A percentile compares a stretch with the other conserved stretches of the same genome.
These are phyloP conservation scores for Cheilosia vernalis DNA, from an alignment of 2,888 invertebrate genomes.

Conservation along the genomic window DNA sequence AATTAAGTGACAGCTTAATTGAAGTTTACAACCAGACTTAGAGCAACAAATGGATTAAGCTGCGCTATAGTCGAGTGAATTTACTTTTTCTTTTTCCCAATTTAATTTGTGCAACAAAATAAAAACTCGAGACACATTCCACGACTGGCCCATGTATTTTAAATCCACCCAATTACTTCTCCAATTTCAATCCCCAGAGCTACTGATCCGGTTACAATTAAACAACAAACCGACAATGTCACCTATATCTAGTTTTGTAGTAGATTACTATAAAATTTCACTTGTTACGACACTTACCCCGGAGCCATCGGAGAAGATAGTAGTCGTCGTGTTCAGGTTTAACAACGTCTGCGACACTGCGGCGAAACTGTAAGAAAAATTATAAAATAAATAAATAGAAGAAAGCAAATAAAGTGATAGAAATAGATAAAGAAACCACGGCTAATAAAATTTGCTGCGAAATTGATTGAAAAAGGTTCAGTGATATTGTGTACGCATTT, in stretches of 20 bases:
- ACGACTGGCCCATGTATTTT: too few relatives aligned
- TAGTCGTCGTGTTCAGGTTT: slow-evolving; percentile 91
- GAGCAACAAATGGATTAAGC: too few relatives aligned
- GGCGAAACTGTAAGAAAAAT: slow-evolving; percentile 86
- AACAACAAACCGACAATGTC: not conserved
- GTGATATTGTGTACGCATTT: too few relatives aligned
- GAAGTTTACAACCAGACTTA: too few relatives aligned
- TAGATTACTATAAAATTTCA: slow-evolving; percentile 6
- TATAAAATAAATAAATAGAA: not conserved
- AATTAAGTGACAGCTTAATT: too few relatives aligned
- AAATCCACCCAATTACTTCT: too few relatives aligned
- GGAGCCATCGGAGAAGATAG: slow-evolving; percentile 91
- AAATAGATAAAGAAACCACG: not conserved
- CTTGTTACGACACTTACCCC: slow-evolving; percentile 86
- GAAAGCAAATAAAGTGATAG: not conserved
- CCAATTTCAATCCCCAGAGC: not conserved
- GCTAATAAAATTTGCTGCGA: not conserved
- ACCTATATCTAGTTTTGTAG: not conserved
- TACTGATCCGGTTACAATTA: not conserved
- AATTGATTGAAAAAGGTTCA: too few relatives aligned
- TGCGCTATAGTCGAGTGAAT: too few relatives aligned
- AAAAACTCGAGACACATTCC: too few relatives aligned
- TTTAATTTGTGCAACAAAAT: too few relatives aligned
- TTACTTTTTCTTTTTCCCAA: too few relatives aligned
- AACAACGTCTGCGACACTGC: slow-evolving; percentile 87